phyloP scores from a whole-genome alignment of 2,113 vertebrate genomes.

The Hipposideros armiger region DNA sequence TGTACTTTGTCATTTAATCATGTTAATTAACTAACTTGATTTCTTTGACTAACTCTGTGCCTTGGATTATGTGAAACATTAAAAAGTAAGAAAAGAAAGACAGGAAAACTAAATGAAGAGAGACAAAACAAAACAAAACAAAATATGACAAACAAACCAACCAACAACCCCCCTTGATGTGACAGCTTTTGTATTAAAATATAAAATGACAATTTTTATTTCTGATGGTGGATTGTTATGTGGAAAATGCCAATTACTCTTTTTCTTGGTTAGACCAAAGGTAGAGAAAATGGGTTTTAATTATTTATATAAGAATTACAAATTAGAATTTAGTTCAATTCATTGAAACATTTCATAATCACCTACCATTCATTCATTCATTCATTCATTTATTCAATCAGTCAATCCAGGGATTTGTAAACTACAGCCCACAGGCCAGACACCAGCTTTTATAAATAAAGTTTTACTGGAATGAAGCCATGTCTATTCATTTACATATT shows the following conservation, averaged over 20 bases:
- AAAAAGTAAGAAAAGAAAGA: slow-evolving; percentile 23
- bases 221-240: not conserved
- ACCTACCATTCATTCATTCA: not conserved
- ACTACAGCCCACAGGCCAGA: not conserved
- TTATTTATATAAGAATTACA: slow-evolving; percentile 13
- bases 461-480: not conserved
- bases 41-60: not conserved
- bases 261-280: not conserved
- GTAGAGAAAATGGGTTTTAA: slow-evolving; percentile 2
- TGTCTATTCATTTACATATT: not conserved
- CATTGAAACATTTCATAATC: slow-evolving; percentile 12
- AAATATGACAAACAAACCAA: not conserved
- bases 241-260: not conserved
- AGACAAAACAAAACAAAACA: not conserved
- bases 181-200: not conserved
- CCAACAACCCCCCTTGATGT: not conserved
- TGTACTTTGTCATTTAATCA: not conserved
- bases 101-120: not conserved
- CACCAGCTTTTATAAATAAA: slow-evolving; percentile 13
- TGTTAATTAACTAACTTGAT: not conserved
- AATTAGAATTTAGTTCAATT: slow-evolving; percentile 8
- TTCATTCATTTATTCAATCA: not conserved
- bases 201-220: slow-evolving; percentile 45
- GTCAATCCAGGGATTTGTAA: slow-evolving; percentile 16
- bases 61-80: not conserved